A percentile compares a stretch with the other conserved stretches of the same genome.
phyloP scores from a whole-genome alignment of 2,113 vertebrate genomes.

The Eubucco bourcierii region DNA sequence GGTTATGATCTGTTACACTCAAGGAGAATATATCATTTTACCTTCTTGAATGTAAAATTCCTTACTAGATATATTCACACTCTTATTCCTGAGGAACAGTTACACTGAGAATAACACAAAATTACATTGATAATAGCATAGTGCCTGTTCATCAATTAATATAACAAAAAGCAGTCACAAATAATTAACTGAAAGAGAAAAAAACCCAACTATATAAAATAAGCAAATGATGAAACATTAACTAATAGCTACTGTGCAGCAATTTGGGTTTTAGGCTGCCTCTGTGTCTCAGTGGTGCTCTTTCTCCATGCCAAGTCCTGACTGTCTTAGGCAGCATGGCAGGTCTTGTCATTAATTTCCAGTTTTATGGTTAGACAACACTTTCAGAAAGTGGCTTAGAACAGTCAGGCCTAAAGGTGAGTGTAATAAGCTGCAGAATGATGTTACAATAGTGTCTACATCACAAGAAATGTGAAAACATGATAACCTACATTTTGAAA shows the following conservation, averaged over 20 bases:
- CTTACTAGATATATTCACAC: background rate
- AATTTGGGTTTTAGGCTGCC: background rate
- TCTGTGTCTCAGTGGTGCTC: background rate
- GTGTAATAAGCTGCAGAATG: background rate
- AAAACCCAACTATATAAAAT: background rate
- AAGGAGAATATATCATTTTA: background rate
- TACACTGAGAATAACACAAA: background rate
- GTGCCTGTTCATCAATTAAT: background rate
- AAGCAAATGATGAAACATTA: background rate
- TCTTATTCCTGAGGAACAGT: background rate
- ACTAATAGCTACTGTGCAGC: background rate
- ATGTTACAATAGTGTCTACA: background rate
- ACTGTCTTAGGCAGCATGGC: background rate
- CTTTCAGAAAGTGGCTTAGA: background rate
- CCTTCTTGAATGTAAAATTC: background rate
- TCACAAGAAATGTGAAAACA: background rate
- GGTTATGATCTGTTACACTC: background rate
- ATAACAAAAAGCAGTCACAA: background rate
- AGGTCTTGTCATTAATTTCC: background rate
- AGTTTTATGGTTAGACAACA: background rate
- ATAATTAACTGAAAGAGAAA: background rate
- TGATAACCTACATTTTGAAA: background rate
- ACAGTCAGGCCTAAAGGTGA: background rate
- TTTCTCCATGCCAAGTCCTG: background rate
- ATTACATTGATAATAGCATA: background rate